These are phyloP conservation scores for Rallus limicola DNA, from an alignment of 2,113 vertebrate species.

Conservation along the genomic window DNA sequence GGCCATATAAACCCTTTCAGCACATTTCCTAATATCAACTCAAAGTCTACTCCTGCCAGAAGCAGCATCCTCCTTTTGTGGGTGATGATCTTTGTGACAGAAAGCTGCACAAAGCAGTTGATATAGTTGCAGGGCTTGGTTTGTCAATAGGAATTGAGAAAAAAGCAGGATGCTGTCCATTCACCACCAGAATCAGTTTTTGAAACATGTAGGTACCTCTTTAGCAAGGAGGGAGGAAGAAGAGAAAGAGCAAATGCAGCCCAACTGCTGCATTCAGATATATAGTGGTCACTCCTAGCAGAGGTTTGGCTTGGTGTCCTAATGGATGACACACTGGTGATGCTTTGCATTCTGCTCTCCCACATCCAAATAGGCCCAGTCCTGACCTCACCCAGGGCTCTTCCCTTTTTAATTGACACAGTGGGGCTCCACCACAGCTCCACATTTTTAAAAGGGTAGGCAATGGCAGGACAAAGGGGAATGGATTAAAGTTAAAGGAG, in stretches of 20 bases:
- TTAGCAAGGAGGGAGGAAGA: neutral
- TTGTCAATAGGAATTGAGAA: neutral
- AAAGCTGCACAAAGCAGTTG: neutral
- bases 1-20: fast-evolving
- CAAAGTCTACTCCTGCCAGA: neutral
- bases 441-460: too few relatives aligned
- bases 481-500: too few relatives aligned
- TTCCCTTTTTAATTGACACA: neutral
- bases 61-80: neutral
- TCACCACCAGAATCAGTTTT: neutral
- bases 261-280: fast-evolving
- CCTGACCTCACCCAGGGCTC: neutral
- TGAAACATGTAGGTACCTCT: neutral
- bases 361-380: neutral
- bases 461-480: too few relatives aligned
- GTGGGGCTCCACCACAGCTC: neutral
- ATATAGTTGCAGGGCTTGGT: neutral
- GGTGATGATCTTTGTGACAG: neutral
- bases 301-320: neutral
- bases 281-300: neutral
- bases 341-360: neutral
- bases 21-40: neutral
- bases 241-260: neutral
- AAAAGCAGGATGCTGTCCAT: neutral
- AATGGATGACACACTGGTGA: neutral